Conservation (phyloP, 1,140 invertebrate genomes). For the Drosophila nasuta region DNA sequence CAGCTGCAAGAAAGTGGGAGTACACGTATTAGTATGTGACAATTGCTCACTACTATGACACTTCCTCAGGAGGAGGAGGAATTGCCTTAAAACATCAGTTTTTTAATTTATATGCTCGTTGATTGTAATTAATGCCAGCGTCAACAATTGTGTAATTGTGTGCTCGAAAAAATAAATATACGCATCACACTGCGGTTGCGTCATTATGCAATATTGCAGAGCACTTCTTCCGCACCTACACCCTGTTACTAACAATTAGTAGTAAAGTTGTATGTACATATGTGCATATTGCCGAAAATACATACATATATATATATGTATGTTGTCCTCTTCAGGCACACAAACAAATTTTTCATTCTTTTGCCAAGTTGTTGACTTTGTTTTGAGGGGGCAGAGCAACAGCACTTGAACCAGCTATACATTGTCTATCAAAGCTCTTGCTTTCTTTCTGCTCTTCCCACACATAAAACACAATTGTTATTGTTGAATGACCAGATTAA, state of each 20-base stretch:
- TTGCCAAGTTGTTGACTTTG: too few species aligned
- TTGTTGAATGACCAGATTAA: too few species aligned
- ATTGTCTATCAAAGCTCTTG: too few species aligned
- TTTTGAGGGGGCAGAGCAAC: too few species aligned
- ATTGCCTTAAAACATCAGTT: too few species aligned
- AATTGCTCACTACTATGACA: neutral
- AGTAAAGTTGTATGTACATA: neutral
- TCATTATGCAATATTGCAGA: conserved; percentile 26
- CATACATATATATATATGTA: neutral
- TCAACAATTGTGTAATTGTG: too few species aligned
- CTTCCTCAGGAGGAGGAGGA: too few species aligned
- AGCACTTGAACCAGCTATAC: too few species aligned
- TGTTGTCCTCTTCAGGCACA: neutral
- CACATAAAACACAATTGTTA: too few species aligned
- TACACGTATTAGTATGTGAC: neutral
- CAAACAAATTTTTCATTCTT: neutral
- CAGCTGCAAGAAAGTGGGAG: conserved; percentile 85
- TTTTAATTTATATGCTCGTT: neutral
- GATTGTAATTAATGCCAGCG: too few species aligned
- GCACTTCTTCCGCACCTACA: neutral
- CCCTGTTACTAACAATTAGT: neutral
- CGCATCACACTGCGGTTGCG: conserved; percentile 9
- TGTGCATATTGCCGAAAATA: neutral
- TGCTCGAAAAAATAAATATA: neutral
- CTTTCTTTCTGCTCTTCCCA: too few species aligned